phyloP scores from a whole-genome alignment of 2,797 vertebrate species.

The Octomys mimax region DNA sequence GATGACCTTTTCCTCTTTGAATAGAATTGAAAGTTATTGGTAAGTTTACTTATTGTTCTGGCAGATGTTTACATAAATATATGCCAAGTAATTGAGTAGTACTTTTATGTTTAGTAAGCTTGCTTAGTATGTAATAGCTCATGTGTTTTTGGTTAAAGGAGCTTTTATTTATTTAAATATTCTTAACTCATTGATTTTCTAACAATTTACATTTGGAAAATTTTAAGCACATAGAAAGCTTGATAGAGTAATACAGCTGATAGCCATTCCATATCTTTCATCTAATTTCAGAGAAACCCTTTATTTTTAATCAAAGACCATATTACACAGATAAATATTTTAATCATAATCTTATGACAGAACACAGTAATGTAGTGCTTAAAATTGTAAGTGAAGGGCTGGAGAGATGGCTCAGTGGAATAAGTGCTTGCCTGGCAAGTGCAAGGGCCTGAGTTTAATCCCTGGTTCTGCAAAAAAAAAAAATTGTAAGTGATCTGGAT shows the following conservation, averaged over 20 bases:
- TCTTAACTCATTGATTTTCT: constrained; percentile 58
- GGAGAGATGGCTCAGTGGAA: too few relatives aligned
- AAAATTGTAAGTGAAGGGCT: constrained; percentile 16
- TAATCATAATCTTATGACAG: constrained; percentile 7
- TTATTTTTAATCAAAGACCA: constrained; percentile 45
- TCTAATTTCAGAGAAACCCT: constrained; percentile 23
- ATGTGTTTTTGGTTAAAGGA: constrained; percentile 47
- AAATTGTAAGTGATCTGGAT: constrained; percentile 47
- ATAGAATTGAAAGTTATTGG: constrained; percentile 78
- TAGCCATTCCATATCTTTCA: not conserved
- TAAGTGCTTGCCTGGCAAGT: too few relatives aligned
- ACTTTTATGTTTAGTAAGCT: constrained; percentile 63
- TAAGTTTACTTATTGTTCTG: constrained; percentile 80
- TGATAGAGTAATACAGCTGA: not conserved
- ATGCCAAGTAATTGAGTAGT: constrained; percentile 32
- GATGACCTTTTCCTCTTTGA: constrained; percentile 53
- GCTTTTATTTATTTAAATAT: constrained; percentile 69
- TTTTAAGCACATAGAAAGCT: constrained; percentile 43
- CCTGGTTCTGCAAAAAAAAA: too few relatives aligned
- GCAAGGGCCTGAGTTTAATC: too few relatives aligned
- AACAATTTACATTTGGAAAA: constrained; percentile 51
- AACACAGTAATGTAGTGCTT: not conserved
- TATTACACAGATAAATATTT: not conserved
- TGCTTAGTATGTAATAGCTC: constrained; percentile 14
- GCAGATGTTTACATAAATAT: constrained; percentile 2